Evolutionary conservation across 2,888 invertebrate genomes (phyloP).

Genomic region (Dicroscelio sp.): DNA sequence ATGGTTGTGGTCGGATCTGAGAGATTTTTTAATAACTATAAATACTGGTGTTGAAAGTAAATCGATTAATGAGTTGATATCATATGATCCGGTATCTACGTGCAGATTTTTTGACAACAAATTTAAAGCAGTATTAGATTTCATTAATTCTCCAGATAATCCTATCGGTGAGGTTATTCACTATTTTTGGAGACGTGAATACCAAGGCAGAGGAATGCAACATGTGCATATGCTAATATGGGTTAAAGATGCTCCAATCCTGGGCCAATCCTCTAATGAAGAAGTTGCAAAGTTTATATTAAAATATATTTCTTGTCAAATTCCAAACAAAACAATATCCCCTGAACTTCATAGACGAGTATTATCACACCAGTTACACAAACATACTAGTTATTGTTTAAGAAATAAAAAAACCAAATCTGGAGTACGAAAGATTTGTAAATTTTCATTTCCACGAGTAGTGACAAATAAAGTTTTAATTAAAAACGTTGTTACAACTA

Average conservation of each 20-base stretch:
- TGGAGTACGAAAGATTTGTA: not conserved
- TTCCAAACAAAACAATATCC: slow-evolving; percentile 79
- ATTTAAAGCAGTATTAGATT: slow-evolving; percentile 87
- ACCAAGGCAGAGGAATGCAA: slow-evolving; percentile 84
- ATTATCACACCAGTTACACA: slow-evolving; percentile 85
- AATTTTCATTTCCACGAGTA: slow-evolving; percentile 72
- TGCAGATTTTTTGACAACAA: slow-evolving; percentile 87
- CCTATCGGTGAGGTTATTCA: slow-evolving; percentile 84
- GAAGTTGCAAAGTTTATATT: slow-evolving; percentile 84
- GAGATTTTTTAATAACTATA: slow-evolving; percentile 84
- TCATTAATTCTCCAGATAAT: slow-evolving; percentile 72
- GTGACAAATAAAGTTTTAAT: slow-evolving; percentile 73
- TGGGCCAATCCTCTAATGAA: slow-evolving; percentile 22
- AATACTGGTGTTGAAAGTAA: slow-evolving; percentile 78
- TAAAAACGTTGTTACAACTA: slow-evolving; percentile 71
- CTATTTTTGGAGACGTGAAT: slow-evolving; percentile 85
- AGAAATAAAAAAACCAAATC: slow-evolving; percentile 10
- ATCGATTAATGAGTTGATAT: slow-evolving; percentile 4
- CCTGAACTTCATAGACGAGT: slow-evolving; percentile 84
- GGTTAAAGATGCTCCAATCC: slow-evolving; percentile 25
- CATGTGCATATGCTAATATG: slow-evolving; percentile 84
- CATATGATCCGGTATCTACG: slow-evolving; percentile 63
- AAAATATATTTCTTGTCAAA: slow-evolving; percentile 84
- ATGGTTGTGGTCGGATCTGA: slow-evolving; percentile 87
- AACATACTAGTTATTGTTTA: slow-evolving; percentile 86